Evolutionary conservation across 2,888 invertebrate species (phyloP).

Genomic region (Megalurothrips usitatus): DNA sequence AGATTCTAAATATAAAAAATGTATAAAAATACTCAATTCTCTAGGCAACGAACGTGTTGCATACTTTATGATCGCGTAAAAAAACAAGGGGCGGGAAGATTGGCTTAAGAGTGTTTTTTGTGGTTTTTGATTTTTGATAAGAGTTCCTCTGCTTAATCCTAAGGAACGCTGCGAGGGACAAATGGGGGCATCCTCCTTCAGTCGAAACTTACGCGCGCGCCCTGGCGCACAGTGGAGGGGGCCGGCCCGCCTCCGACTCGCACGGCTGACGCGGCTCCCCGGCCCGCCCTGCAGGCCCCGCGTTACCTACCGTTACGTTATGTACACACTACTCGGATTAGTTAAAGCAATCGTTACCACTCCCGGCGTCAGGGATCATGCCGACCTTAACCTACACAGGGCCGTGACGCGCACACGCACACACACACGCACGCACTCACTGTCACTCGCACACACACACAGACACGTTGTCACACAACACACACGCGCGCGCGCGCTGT

Average conservation of each 20-base stretch:
- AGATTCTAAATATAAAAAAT: constrained; percentile 2
- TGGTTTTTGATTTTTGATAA: background rate
- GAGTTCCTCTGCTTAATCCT: background rate
- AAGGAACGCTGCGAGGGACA: background rate
- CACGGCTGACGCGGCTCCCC: background rate
- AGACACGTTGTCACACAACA: background rate
- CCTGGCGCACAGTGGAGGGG: background rate
- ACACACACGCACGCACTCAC: background rate
- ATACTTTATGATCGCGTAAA: background rate
- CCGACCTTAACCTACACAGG: constrained; percentile 4
- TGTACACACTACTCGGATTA: background rate
- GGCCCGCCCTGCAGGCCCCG: background rate
- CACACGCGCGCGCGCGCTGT: no score
- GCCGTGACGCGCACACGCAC: background rate
- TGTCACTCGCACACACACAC: background rate
- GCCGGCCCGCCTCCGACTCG: background rate
- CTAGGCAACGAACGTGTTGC: background rate
- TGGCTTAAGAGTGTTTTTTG: background rate
- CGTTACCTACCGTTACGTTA: background rate
- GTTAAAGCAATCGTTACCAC: constrained; percentile 17
- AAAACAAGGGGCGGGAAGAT: constrained; percentile 3
- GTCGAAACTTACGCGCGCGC: background rate
- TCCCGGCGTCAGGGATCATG: background rate
- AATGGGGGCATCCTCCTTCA: background rate
- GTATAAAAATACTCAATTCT: constrained; percentile 16